phyloP scores from a whole-genome alignment of 2,113 vertebrate genomes.

The Willisornis vidua region DNA sequence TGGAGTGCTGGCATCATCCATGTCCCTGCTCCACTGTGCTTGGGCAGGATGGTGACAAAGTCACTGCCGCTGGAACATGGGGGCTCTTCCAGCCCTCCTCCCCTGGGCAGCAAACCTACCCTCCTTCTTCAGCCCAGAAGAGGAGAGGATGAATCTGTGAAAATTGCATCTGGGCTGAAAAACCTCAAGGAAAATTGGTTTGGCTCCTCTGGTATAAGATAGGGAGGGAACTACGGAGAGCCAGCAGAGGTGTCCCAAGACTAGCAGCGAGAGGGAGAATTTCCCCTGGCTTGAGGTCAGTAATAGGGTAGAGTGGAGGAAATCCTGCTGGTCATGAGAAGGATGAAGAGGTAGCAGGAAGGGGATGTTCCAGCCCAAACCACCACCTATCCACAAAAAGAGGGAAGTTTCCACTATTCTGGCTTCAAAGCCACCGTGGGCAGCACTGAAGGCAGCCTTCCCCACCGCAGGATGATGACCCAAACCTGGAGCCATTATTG shows the following conservation, averaged over 20 bases:
- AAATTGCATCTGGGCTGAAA: neutral
- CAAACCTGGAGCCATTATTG: neutral
- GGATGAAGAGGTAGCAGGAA: neutral
- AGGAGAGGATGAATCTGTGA: neutral
- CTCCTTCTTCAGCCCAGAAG: neutral
- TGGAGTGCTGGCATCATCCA: neutral
- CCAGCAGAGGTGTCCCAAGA: neutral
- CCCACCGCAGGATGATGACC: neutral
- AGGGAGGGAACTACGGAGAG: neutral
- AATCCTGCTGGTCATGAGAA: neutral
- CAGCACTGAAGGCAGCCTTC: neutral
- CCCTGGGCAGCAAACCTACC: neutral
- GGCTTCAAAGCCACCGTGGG: neutral
- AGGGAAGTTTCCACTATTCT: neutral
- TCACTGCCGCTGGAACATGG: accelerated
- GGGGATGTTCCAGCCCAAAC: neutral
- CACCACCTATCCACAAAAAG: neutral
- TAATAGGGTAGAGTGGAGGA: neutral
- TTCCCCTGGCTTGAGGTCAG: neutral
- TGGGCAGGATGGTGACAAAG: slow-evolving; percentile 13
- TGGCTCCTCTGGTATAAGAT: neutral
- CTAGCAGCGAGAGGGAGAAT: neutral
- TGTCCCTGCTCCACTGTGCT: neutral
- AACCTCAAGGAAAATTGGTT: neutral
- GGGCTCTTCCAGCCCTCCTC: neutral